Base-by-base conservation (phyloP, 2,113 vertebrate genomes). In the Trinectes maculatus region DNA sequence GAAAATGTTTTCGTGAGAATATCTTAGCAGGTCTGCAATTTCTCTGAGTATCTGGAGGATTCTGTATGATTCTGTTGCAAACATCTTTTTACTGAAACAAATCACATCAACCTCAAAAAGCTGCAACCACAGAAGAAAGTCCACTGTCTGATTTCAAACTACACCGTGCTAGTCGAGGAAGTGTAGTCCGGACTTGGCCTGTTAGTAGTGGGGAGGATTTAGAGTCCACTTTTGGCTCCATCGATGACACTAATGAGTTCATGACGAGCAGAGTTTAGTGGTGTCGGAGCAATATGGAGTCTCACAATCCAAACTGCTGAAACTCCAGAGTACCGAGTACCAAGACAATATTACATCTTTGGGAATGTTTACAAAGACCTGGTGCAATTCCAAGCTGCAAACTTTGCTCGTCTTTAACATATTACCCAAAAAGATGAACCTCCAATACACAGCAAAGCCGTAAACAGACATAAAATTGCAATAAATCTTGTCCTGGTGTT, bases 161-260 rank as follows among this genome's bases (percentile, higher is more conserved):
- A 71, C 63, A 79, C 29, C 4, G 24, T 73, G 60, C 33, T 59
- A 79, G 77, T 79, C 16, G 59, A 55, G 70, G 66, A 72, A 74
- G 9, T 67, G 59, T 36, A 61, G 59, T 70, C 25, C 36, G 68
- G 80, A 54, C 55, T 79, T 49, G 70, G 78, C 73, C 76, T 71
- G 69, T 77, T 74, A 77, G 74, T 52, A 54, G 66, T 61, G 54
- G 34, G 43, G 56, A 80, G 44, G 77, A 84, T 76, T 84, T 79
- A 44, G 46, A 75, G 62, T 64, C 58, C 42, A 69, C 68, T 42
- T 42, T 66, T 84, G 67, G 77, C 62, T 67, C 68, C 54, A 10
- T 78, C 76, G 51, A 29, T 46, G 37, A 66, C 66, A 80, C 75
- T 73, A 80, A 86, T 82, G 80, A 84, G 70, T 84, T 74, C 77